These are phyloP conservation scores for Peromyscus polionotus DNA, from an alignment of 2,113 vertebrate genomes.

Conservation along the genomic window DNA sequence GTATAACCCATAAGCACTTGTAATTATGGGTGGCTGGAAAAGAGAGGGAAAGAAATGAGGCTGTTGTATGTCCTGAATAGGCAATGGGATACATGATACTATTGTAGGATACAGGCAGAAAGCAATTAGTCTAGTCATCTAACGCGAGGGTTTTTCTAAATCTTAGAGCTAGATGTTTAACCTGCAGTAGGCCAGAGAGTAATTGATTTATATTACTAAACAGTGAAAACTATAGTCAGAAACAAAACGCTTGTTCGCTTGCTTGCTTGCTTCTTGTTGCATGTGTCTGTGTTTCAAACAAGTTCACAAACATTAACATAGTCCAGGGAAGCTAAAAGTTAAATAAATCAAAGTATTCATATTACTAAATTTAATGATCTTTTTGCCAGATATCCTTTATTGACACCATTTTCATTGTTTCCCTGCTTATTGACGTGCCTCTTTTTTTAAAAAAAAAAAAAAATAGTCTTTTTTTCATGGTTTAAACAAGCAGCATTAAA, in stretches of 20 bases:
- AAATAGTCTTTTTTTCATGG: background rate
- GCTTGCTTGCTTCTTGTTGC: background rate
- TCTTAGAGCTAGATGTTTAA: background rate
- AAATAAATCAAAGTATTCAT: background rate
- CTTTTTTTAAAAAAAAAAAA: background rate
- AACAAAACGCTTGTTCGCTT: background rate
- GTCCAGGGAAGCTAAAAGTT: slow-evolving; percentile 20
- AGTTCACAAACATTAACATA: background rate
- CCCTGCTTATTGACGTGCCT: background rate
- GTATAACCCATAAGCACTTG: background rate
- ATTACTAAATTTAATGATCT: background rate
- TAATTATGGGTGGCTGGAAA: background rate
- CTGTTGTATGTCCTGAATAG: background rate
- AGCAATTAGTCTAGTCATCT: background rate
- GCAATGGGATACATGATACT: background rate
- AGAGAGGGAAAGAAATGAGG: background rate
- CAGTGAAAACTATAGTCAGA: background rate
- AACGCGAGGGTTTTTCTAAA: background rate
- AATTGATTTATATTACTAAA: background rate
- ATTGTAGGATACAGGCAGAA: background rate
- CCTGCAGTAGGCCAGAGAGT: background rate
- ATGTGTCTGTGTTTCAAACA: slow-evolving; percentile 12
- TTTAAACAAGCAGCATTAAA: slow-evolving; percentile 46
- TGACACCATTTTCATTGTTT: background rate
- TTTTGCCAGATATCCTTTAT: background rate